phyloP scores from a whole-genome alignment of 2,797 vertebrate genomes.

The Pangasius krempfi region DNA sequence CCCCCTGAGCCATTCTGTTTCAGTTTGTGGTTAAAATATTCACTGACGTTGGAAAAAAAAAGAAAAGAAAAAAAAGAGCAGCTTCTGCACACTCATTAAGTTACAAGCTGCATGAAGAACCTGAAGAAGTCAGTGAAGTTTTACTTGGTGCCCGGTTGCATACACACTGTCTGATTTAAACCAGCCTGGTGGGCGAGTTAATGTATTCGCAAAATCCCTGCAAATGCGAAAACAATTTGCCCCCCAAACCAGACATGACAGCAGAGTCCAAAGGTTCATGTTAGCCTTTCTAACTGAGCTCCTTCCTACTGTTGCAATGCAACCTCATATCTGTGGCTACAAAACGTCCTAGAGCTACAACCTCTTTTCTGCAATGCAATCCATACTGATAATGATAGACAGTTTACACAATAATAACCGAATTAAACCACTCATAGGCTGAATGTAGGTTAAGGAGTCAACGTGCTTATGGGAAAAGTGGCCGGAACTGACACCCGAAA shows the following conservation, averaged over 20 bases:
- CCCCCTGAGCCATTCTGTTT: neutral
- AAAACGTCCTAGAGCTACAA: neutral
- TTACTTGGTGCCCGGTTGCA: neutral
- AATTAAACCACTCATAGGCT: neutral
- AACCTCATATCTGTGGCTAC: neutral
- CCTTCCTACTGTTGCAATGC: neutral
- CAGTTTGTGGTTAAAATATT: constrained; percentile 21
- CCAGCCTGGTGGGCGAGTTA: neutral
- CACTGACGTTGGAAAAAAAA: too few species aligned
- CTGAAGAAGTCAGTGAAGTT: neutral
- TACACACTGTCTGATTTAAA: neutral
- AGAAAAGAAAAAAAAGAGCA: too few species aligned
- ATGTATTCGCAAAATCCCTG: neutral
- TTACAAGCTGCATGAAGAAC: constrained; percentile 14
- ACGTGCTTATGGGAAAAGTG: neutral
- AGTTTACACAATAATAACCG: too few species aligned
- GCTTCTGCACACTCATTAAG: neutral
- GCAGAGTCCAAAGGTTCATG: constrained; percentile 16
- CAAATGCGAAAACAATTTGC: neutral
- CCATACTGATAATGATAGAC: neutral
- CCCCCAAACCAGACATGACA: neutral
- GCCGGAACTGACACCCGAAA: neutral
- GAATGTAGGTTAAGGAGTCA: neutral
- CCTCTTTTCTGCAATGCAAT: neutral
- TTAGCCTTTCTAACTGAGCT: neutral